Evolutionary conservation across 2,888 invertebrate species (phyloP).

Genomic region (Rhamnusium bicolor): DNA sequence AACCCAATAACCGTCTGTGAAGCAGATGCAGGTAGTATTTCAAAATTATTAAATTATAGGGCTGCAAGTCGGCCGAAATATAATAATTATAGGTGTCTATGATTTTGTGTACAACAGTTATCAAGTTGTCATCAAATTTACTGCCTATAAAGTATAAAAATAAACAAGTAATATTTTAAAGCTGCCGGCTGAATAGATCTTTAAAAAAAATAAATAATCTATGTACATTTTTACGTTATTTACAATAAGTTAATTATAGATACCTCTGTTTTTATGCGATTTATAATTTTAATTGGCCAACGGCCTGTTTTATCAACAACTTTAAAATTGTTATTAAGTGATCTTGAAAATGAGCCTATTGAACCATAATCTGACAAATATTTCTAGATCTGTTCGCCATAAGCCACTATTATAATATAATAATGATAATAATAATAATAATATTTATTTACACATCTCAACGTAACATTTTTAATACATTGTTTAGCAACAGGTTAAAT

Average conservation of each 20-base stretch:
- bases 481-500: no score
- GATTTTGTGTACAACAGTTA: slow-evolving; percentile 18
- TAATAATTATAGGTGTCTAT: slow-evolving; percentile 14
- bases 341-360: no score
- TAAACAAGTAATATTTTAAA: slow-evolving; percentile 18
- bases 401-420: no score
- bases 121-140: slow-evolving; percentile 32
- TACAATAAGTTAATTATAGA: slow-evolving; percentile 2
- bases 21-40: slow-evolving; percentile 37
- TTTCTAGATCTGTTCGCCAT: no score
- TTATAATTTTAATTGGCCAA: neutral
- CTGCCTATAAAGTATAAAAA: slow-evolving; percentile 21
- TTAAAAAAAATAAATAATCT: slow-evolving; percentile 21
- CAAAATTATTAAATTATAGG: slow-evolving; percentile 39
- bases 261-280: neutral
- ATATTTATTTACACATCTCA: no score
- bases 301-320: no score
- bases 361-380: no score
- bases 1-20: slow-evolving; percentile 28
- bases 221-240: slow-evolving; percentile 18
- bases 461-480: no score
- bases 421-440: no score
- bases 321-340: no score
- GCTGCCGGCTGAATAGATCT: neutral
- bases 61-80: neutral